Conservation (phyloP, 2,888 invertebrate genomes). For the Netelia fuscicornis region DNA sequence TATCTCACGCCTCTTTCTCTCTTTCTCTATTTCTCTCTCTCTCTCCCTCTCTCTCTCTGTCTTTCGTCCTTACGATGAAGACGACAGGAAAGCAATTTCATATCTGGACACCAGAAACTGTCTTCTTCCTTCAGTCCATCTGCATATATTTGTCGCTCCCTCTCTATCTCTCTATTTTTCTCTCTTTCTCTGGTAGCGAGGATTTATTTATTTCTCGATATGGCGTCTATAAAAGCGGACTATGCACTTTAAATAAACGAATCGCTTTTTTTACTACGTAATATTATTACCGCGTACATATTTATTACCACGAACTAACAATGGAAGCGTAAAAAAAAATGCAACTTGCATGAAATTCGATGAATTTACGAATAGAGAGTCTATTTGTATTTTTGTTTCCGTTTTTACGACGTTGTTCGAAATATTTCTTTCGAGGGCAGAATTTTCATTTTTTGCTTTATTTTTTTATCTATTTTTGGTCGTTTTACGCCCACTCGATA, state of each 20-base stretch:
- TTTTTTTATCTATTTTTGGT: too few species aligned
- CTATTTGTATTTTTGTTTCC: background rate
- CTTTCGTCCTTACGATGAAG: slow-evolving; percentile 60
- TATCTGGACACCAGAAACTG: slow-evolving; percentile 3
- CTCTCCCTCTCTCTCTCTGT: slow-evolving; percentile 31
- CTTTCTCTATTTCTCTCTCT: slow-evolving; percentile 40
- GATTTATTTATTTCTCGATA: slow-evolving; percentile 15
- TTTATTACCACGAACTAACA: background rate
- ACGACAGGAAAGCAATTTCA: slow-evolving; percentile 63
- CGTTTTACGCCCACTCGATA: too few species aligned
- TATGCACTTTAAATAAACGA: background rate
- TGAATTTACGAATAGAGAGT: background rate
- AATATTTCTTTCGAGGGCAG: too few species aligned
- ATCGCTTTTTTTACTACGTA: background rate
- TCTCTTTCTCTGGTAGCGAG: background rate
- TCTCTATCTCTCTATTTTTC: background rate
- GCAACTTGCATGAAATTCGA: background rate
- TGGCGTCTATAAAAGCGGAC: background rate
- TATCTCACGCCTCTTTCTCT: slow-evolving; percentile 22
- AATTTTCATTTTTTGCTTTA: too few species aligned
- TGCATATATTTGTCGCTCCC: background rate
- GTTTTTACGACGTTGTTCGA: background rate
- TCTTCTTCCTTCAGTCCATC: slow-evolving; percentile 6
- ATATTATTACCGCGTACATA: too few species aligned
- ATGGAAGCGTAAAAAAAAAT: background rate